Percentiles rank a stretch among this genome's conserved stretches.
Conservation (phyloP, 2,113 vertebrate genomes). For the Strigops habroptila region DNA sequence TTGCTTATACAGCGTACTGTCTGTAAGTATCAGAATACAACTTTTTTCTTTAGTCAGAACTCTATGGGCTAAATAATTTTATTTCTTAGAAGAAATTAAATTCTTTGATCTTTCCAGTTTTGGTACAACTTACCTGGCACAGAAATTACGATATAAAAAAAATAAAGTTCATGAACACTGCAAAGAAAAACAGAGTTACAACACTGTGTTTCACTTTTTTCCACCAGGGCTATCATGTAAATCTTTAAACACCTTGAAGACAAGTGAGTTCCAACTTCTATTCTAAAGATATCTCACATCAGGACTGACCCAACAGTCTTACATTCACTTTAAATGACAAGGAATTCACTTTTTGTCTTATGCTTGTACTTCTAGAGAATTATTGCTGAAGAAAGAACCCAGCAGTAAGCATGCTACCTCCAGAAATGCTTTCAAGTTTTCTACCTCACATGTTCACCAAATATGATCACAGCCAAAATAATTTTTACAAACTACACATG, state of each 20-base stretch:
- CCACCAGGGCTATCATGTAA: background rate
- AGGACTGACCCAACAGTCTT: background rate
- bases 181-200: background rate
- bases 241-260: background rate
- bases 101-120: background rate
- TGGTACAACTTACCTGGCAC: background rate
- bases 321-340: background rate
- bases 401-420: background rate
- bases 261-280: background rate
- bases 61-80: background rate
- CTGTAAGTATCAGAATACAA: background rate
- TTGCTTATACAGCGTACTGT: background rate
- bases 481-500: background rate
- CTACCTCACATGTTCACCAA: background rate
- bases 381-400: background rate
- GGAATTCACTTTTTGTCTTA: background rate
- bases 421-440: background rate
- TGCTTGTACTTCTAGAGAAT: background rate
- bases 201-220: background rate
- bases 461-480: background rate
- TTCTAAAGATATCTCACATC: background rate
- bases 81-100: constrained; percentile 27
- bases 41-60: background rate
- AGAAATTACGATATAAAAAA: background rate
- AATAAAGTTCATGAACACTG: background rate